These are phyloP conservation scores for Hippocampus kuda DNA, from an alignment of 2,797 vertebrate genomes.

Conservation along the genomic window DNA sequence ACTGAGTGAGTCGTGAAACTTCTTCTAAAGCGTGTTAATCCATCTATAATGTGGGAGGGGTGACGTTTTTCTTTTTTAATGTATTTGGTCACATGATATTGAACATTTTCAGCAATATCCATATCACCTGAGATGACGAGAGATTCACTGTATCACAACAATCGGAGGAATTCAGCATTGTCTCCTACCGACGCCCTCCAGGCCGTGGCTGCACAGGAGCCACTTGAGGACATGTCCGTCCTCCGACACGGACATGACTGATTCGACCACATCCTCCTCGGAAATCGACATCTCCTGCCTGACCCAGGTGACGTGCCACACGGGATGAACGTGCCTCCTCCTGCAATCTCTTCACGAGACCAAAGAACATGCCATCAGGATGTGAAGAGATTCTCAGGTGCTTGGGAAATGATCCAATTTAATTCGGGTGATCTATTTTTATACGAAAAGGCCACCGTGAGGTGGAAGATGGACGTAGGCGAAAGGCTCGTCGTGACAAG, in stretches of 20 bases:
- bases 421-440: not conserved
- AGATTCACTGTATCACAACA: no score
- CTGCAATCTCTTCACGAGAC: conserved; percentile 56
- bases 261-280: conserved; percentile 65
- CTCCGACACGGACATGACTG: conserved; percentile 72
- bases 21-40: no score
- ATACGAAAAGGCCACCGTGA: not conserved
- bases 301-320: conserved; percentile 80
- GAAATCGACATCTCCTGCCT: conserved; percentile 51
- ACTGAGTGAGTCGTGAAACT: no score
- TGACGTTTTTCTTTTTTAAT: no score
- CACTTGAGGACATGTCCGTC: conserved; percentile 78
- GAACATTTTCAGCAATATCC: no score
- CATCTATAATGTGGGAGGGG: no score
- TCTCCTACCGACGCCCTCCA: conserved; percentile 59
- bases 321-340: conserved; percentile 66
- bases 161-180: not conserved
- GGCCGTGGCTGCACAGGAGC: conserved; percentile 63
- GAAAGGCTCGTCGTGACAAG: not conserved
- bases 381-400: not conserved
- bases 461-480: not conserved
- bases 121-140: no score
- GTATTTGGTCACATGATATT: no score
- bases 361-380: not conserved
- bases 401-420: not conserved